Evolutionary conservation across 1,140 invertebrate species (phyloP).

Genomic region (Drosophila santomea): DNA sequence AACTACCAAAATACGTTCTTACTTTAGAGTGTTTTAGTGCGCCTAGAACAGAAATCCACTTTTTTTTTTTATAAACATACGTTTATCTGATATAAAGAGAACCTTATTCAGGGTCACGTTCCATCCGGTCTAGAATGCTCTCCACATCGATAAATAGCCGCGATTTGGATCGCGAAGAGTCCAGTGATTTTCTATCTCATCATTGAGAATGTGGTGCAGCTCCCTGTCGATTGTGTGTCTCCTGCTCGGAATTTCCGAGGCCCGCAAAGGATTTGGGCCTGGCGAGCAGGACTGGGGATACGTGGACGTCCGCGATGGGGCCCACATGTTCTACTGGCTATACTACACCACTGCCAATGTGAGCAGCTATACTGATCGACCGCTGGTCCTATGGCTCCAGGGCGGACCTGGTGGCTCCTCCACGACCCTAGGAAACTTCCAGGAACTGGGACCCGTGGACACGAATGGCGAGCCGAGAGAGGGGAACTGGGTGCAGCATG

Average conservation of each 20-base stretch:
- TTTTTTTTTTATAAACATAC: background rate
- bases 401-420: slow-evolving; percentile 91
- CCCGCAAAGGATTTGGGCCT: slow-evolving; percentile 85
- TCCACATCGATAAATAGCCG: slow-evolving; percentile 16
- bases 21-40: background rate
- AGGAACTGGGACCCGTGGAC: slow-evolving; percentile 91
- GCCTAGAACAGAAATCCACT: background rate
- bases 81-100: background rate
- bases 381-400: slow-evolving; percentile 92
- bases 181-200: slow-evolving; percentile 7
- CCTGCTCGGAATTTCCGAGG: slow-evolving; percentile 15
- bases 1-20: background rate
- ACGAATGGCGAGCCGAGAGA: slow-evolving; percentile 88
- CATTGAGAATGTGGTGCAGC: slow-evolving; percentile 32
- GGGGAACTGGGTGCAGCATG: slow-evolving; percentile 91
- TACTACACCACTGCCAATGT: slow-evolving; percentile 89
- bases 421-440: slow-evolving; percentile 91
- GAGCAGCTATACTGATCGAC: slow-evolving; percentile 86
- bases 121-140: background rate
- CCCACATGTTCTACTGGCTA: slow-evolving; percentile 94
- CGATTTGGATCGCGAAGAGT: background rate
- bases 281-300: slow-evolving; percentile 90
- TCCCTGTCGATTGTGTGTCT: slow-evolving; percentile 15
- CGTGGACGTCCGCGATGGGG: slow-evolving; percentile 88
- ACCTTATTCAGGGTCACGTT: slow-evolving; percentile 12